phyloP scores from a whole-genome alignment of 2,888 invertebrate species.

The Teleogryllus oceanicus region DNA sequence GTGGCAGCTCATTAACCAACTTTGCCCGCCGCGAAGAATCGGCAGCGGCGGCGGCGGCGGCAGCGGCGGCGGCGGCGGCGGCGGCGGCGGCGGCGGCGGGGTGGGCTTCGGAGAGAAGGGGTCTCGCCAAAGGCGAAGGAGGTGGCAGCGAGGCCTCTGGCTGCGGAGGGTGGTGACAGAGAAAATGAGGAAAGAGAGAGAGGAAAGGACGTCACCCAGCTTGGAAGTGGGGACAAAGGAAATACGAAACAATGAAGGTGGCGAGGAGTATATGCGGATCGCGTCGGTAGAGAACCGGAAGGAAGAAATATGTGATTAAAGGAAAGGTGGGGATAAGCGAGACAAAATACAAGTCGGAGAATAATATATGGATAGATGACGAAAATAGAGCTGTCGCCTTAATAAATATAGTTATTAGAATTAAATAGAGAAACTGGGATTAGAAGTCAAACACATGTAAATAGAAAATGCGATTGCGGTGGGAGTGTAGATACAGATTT shows the following conservation, averaged over 20 bases:
- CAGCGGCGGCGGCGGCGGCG: not conserved
- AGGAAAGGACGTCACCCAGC: not conserved
- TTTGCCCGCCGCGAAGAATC: constrained; percentile 32
- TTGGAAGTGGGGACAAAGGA: not conserved
- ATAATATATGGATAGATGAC: no score
- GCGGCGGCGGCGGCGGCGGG: not conserved
- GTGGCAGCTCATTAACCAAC: constrained; percentile 37
- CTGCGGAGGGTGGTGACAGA: not conserved
- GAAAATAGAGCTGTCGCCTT: no score
- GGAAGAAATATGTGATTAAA: no score
- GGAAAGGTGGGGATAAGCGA: no score
- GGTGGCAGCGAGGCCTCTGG: not conserved
- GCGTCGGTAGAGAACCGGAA: not conserved
- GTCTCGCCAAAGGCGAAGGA: not conserved
- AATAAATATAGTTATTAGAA: no score
- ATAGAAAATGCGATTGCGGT: no score
- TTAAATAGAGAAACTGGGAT: no score
- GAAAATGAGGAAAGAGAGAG: not conserved
- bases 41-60: not conserved
- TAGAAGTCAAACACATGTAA: no score
- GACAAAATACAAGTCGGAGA: no score
- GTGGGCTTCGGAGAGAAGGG: not conserved
- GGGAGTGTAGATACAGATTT: no score
- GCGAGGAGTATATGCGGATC: no score
- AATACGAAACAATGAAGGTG: not conserved